These are phyloP conservation scores for Nephrotoma flavescens DNA, from an alignment of 2,888 invertebrate genomes.

Conservation along the genomic window DNA sequence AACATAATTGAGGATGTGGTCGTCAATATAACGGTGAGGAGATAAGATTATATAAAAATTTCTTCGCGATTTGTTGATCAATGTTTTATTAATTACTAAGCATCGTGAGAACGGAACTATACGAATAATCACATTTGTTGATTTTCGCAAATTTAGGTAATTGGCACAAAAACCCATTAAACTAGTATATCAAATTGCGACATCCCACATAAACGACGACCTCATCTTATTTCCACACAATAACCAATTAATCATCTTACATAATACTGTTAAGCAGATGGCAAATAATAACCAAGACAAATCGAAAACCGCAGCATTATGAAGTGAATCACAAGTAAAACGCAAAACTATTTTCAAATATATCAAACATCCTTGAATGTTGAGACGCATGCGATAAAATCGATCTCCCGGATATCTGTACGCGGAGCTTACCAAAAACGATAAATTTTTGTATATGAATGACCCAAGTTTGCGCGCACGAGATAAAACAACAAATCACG, in stretches of 20 bases:
- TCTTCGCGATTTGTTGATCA: not conserved
- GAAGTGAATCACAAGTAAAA: not conserved
- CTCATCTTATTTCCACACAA: not conserved
- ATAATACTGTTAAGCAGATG: not conserved
- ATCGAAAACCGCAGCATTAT: not conserved
- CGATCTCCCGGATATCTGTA: not conserved
- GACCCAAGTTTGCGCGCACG: not conserved
- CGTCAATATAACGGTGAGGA: too few relatives aligned
- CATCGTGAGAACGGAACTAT: too few relatives aligned
- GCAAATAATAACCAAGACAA: not conserved
- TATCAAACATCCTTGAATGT: not conserved
- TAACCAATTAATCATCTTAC: not conserved
- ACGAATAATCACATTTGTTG: not conserved
- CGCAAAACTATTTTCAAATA: not conserved
- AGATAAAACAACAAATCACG: not conserved
- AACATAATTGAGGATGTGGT: too few relatives aligned
- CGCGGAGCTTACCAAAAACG: not conserved
- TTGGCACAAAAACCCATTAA: not conserved
- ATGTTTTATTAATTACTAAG: too few relatives aligned
- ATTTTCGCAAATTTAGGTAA: not conserved
- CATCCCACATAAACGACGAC: not conserved
- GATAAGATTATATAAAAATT: not conserved
- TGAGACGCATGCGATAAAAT: not conserved
- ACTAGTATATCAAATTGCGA: not conserved
- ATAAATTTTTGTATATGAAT: not conserved